Conservation (phyloP, 2,797 vertebrate species). For the Sphaeramia orbicularis region DNA sequence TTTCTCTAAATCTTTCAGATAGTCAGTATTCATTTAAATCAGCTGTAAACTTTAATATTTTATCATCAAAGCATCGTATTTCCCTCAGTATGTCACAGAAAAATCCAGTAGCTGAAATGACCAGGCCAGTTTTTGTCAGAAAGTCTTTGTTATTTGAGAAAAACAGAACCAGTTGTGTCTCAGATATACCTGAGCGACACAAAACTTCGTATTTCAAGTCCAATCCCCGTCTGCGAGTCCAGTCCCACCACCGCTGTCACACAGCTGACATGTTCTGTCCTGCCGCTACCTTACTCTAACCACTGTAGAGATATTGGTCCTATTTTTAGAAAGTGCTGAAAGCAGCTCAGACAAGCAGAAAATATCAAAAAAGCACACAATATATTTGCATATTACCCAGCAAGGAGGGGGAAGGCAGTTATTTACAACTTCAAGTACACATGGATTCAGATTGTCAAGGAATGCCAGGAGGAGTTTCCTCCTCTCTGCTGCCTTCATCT, state of each 20-base stretch:
- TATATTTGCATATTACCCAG: conserved; percentile 52
- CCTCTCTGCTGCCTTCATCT: too few relatives aligned
- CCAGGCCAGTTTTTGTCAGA: too few relatives aligned
- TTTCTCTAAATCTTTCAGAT: too few relatives aligned
- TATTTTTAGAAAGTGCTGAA: too few relatives aligned
- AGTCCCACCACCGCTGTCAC: conserved; percentile 32
- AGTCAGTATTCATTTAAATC: too few relatives aligned
- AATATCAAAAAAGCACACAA: conserved; percentile 71
- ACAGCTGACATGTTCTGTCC: conserved; percentile 53
- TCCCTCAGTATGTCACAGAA: too few relatives aligned
- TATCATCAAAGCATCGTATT: too few relatives aligned
- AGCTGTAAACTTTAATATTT: too few relatives aligned
- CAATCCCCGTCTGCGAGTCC: not conserved
- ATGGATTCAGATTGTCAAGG: conserved; percentile 46
- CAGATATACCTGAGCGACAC: not conserved
- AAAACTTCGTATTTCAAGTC: not conserved
- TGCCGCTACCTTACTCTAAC: conserved; percentile 58
- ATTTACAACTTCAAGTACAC: conserved; percentile 54
- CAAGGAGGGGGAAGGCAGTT: conserved; percentile 19
- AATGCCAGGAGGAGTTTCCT: conserved; percentile 55
- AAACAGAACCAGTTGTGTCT: too few relatives aligned
- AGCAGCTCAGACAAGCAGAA: conserved; percentile 77
- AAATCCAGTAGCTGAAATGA: too few relatives aligned
- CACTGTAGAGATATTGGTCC: conserved; percentile 44
- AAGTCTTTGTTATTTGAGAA: too few relatives aligned